Conservation (phyloP, 2,113 vertebrate genomes). For the Phainopepla nitens region DNA sequence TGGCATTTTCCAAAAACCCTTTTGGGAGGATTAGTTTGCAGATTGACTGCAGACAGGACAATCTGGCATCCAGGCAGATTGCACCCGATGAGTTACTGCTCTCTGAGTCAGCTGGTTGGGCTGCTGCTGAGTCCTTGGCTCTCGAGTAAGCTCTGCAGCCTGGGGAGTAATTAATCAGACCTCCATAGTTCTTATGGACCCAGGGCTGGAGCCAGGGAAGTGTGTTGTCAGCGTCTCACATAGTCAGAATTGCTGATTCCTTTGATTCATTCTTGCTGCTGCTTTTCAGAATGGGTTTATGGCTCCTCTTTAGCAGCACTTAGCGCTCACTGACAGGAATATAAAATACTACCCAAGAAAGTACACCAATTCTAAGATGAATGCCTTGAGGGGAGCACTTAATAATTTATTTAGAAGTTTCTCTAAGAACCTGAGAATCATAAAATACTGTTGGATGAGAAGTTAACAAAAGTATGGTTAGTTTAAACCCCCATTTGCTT, state of each 20-base stretch:
- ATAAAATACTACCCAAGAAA: background rate
- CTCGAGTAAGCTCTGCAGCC: background rate
- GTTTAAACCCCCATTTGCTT: background rate
- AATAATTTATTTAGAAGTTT: background rate
- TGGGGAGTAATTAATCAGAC: conserved; percentile 16
- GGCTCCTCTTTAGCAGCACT: background rate
- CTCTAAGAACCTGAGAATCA: background rate
- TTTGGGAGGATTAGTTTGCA: background rate
- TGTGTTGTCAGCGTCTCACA: background rate
- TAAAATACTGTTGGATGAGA: background rate
- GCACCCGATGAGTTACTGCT: background rate
- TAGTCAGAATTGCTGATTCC: conserved; percentile 12
- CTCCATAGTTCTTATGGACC: background rate
- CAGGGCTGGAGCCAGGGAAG: background rate
- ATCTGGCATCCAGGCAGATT: background rate
- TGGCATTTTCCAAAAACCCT: background rate
- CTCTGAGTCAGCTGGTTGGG: background rate
- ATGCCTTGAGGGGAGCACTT: background rate
- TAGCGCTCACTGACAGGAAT: background rate
- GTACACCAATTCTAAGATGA: background rate
- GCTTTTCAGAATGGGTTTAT: background rate
- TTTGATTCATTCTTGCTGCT: background rate
- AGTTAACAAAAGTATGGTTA: background rate
- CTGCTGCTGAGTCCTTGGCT: background rate
- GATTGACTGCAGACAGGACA: background rate